phyloP scores from a whole-genome alignment of 2,113 vertebrate genomes.

The Antigone vipio region DNA sequence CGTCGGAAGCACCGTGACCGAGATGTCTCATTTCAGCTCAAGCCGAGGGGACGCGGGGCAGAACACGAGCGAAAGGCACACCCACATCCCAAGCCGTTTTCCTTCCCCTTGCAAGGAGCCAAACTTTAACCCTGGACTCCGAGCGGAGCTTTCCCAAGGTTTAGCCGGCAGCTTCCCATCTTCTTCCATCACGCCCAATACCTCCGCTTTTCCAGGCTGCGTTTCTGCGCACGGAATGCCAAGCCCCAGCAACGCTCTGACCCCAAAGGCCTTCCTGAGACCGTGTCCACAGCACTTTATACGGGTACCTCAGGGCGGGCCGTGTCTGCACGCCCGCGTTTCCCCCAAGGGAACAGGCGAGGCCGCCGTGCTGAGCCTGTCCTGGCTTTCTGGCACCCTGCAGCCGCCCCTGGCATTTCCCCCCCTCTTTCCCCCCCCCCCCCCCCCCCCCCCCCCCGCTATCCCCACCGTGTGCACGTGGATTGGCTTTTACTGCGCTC shows the following conservation, averaged over 20 bases:
- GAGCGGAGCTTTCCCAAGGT: not conserved
- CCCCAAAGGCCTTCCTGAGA: not conserved
- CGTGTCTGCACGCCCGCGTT: not conserved
- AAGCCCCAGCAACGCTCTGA: not conserved
- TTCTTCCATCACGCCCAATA: not conserved
- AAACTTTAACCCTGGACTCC: not conserved
- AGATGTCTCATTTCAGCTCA: not conserved
- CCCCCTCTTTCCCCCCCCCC: not conserved
- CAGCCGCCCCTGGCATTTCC: not conserved
- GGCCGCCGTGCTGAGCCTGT: rapidly evolving
- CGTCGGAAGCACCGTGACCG: not conserved
- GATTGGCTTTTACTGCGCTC: rapidly evolving
- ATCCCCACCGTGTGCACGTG: rapidly evolving
- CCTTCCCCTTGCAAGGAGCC: not conserved
- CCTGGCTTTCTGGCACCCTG: rapidly evolving
- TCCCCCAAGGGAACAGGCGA: rapidly evolving
- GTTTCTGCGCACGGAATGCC: not conserved
- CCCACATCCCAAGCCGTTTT: rapidly evolving
- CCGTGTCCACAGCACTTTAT: rapidly evolving
- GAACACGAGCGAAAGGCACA: too few species aligned
- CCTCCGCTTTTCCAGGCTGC: not conserved
- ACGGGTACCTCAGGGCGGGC: rapidly evolving
- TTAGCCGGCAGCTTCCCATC: not conserved
- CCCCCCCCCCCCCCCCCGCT: too few species aligned
- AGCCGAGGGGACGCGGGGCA: not conserved